phyloP scores from a whole-genome alignment of 2,888 invertebrate species.

The Cetonia aurata region DNA sequence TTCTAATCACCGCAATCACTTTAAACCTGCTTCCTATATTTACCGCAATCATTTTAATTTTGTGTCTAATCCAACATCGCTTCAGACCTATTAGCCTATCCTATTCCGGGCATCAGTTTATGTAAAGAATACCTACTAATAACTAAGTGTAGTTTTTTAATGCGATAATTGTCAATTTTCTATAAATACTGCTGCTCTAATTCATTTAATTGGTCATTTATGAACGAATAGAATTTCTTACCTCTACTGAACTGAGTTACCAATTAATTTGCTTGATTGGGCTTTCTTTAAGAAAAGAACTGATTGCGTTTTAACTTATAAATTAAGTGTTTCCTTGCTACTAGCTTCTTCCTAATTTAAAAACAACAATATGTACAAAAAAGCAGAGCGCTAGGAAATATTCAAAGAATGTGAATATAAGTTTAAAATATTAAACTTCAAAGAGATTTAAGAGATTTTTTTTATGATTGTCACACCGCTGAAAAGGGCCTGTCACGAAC shows the following conservation, averaged over 20 bases:
- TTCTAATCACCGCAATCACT: too few relatives aligned
- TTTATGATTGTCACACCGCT: neutral
- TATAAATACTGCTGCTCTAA: slow-evolving; percentile 21
- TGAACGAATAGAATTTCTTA: slow-evolving; percentile 11
- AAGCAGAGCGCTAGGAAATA: too few relatives aligned
- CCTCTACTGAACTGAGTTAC: neutral
- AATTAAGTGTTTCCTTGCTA: slow-evolving; percentile 7
- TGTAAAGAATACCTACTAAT: too few relatives aligned
- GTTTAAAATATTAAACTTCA: too few relatives aligned
- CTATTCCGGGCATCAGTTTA: too few relatives aligned
- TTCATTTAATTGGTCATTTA: slow-evolving; percentile 19
- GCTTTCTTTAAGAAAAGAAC: slow-evolving; percentile 5
- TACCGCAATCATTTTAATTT: too few relatives aligned
- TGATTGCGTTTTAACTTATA: neutral
- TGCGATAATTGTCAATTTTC: neutral
- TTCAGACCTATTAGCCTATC: too few relatives aligned
- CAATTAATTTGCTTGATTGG: slow-evolving; percentile 15
- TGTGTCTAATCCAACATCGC: too few relatives aligned
- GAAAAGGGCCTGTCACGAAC: neutral
- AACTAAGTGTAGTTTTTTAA: neutral
- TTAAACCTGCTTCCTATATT: too few relatives aligned
- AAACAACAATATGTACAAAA: too few relatives aligned
- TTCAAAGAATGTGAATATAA: too few relatives aligned
- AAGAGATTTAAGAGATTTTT: neutral
- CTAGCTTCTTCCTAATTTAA: neutral